These are phyloP conservation scores for Chionoecetes opilio DNA, from an alignment of 1,140 invertebrate species.

Conservation along the genomic window DNA sequence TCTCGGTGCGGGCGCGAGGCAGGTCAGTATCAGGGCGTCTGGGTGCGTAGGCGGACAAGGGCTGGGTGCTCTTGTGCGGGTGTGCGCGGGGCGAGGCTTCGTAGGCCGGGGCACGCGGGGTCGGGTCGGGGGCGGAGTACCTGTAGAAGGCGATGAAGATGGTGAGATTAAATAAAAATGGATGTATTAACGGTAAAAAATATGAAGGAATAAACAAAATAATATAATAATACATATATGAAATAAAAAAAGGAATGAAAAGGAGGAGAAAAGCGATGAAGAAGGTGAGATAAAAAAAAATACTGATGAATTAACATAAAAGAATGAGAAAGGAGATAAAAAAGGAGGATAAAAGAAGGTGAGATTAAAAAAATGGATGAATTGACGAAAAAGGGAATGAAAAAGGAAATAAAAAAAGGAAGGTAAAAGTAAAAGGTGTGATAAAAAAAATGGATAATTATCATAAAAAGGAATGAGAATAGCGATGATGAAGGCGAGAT, in stretches of 20 bases:
- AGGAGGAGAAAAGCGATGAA: neutral
- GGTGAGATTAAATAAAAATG: neutral
- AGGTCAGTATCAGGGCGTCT: neutral
- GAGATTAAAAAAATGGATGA: neutral
- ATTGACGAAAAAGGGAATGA: too few species aligned
- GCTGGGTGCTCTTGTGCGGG: neutral
- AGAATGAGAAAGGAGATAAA: neutral
- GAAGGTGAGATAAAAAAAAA: too few species aligned
- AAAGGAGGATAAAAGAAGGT: too few species aligned
- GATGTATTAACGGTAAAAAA: neutral
- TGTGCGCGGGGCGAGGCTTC: neutral
- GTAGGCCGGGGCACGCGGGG: neutral
- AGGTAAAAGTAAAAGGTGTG: too few species aligned
- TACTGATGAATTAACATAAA: neutral
- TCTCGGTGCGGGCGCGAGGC: conserved; percentile 52
- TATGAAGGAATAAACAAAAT: neutral
- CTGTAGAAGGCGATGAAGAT: neutral
- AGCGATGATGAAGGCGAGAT: too few species aligned
- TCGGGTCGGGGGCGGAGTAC: conserved; percentile 54
- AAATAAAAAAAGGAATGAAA: neutral
- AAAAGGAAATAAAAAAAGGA: neutral
- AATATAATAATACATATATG: neutral
- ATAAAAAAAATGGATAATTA: too few species aligned
- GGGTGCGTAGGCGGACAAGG: neutral
- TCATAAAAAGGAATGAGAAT: too few species aligned